Evolutionary conservation across 1,140 invertebrate species (phyloP).

Genomic region (Pentalonia nigronervosa): DNA sequence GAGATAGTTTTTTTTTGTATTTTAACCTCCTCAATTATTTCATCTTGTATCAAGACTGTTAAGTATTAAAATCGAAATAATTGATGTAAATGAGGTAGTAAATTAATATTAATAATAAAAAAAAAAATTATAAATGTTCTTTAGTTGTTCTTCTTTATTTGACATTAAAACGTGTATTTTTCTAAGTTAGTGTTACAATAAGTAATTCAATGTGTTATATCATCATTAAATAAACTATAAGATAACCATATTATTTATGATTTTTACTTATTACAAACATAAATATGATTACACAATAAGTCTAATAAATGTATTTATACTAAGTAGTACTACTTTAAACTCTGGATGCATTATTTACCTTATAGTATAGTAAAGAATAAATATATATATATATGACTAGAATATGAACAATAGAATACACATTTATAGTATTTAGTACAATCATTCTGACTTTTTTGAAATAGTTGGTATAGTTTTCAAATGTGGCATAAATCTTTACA

Average conservation of each 20-base stretch:
- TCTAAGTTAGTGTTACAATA: constrained; percentile 28
- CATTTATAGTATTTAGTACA: not conserved
- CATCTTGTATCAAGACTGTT: constrained; percentile 44
- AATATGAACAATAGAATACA: not conserved
- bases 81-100: constrained; percentile 18
- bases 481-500: not conserved
- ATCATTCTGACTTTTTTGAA: not conserved
- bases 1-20: constrained; percentile 29
- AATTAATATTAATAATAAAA: constrained; percentile 10
- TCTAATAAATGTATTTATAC: not conserved
- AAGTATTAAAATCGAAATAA: constrained; percentile 45
- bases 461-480: not conserved
- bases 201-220: constrained; percentile 15
- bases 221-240: constrained; percentile 22
- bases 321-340: not conserved
- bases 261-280: not conserved
- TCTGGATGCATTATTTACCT: not conserved
- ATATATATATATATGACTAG: constrained; percentile 11
- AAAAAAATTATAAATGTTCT: not conserved
- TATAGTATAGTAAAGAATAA: not conserved
- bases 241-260: not conserved
- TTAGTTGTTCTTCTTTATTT: constrained; percentile 46
- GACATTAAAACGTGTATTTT: constrained; percentile 18
- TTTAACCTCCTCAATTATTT: constrained; percentile 13
- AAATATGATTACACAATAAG: not conserved